Percentiles rank a stretch among this genome's conserved stretches.
Evolutionary conservation across 2,797 vertebrate species (phyloP).

Genomic region (Periophthalmus magnuspinnatus): DNA sequence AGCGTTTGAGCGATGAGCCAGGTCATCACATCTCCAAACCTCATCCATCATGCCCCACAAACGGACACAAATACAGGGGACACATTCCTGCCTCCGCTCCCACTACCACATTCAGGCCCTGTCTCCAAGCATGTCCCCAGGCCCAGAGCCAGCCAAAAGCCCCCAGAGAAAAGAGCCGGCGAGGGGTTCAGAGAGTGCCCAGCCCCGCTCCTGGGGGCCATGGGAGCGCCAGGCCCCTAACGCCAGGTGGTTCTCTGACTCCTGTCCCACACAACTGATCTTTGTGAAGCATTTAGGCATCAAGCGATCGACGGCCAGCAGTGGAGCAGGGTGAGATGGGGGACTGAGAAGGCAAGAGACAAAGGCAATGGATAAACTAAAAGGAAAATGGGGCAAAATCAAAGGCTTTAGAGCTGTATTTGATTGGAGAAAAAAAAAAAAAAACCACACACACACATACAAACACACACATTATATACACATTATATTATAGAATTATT

Average conservation of each 20-base stretch:
- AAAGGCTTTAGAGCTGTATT: too few relatives aligned
- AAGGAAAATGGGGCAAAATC: background rate
- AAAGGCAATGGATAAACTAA: constrained; percentile 12
- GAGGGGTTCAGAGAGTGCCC: constrained; percentile 65
- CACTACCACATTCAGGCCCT: constrained; percentile 73
- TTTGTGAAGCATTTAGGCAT: constrained; percentile 21
- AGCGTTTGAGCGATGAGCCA: constrained; percentile 84
- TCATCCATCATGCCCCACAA: constrained; percentile 85
- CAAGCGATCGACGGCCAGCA: constrained; percentile 54
- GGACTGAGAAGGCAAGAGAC: constrained; percentile 19
- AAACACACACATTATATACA: too few relatives aligned
- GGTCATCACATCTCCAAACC: constrained; percentile 83
- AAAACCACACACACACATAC: too few relatives aligned
- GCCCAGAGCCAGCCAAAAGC: constrained; percentile 62
- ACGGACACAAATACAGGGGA: constrained; percentile 78
- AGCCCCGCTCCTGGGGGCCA: constrained; percentile 65
- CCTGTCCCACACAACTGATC: constrained; percentile 40
- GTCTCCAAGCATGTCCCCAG: constrained; percentile 38
- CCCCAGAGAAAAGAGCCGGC: constrained; percentile 56
- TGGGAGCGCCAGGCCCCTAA: constrained; percentile 70
- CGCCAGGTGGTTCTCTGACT: constrained; percentile 69
- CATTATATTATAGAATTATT: too few relatives aligned
- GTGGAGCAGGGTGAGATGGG: constrained; percentile 16
- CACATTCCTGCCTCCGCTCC: constrained; percentile 78
- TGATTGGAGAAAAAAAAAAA: too few relatives aligned